Base-by-base conservation (phyloP, 92 coral and sea anemone species). In the Pocillopora meandrina region DNA sequence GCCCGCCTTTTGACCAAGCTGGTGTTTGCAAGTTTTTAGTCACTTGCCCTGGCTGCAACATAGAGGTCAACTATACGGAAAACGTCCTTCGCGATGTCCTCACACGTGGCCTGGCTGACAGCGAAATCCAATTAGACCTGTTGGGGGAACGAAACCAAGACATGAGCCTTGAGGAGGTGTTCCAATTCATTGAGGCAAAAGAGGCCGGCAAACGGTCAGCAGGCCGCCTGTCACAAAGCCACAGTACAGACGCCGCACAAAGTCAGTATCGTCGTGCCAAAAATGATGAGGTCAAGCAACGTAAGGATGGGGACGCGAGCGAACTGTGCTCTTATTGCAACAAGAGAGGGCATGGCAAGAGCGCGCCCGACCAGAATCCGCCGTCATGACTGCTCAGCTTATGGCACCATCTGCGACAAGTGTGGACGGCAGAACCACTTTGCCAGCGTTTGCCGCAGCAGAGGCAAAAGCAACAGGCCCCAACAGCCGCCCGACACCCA, bases 181-280 rank as follows among this genome's bases (percentile, higher is more conserved):
- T 92, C 9, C 92, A 82, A 57, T 89, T 77, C 20, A 49, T 89
- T 0, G 92, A 92, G 66, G 91, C 88, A 3, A 89, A 92, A 71
- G 91, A 89, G 71, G 61, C 93, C 17, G 92, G 96, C 2, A 93
- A 87, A 61, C 33, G 93, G 23, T 90, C 96, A 0, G 96, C 92
- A 12, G 96, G 92, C 31, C 89, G 73, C 18, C 87, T 93, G 9
- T 66, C 75, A 20, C 78, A 87, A 1, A 77, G 76, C 90, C 93
- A 84, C 18, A 88, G 95, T 0, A 89, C 88, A 0, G 82, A 87
- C 2, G 92, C 92, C 1, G 65, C 87, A 9, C 84, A 84, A 34
- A 89, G 94, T 79, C 90, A 83, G 19, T 87, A 88, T 82, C 85
- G 84, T 47, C 85, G 56, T 1, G 49, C 16, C 58, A 77, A 88